phyloP scores from a whole-genome alignment of 2,113 vertebrate genomes.

The Hyperopisus bebe region DNA sequence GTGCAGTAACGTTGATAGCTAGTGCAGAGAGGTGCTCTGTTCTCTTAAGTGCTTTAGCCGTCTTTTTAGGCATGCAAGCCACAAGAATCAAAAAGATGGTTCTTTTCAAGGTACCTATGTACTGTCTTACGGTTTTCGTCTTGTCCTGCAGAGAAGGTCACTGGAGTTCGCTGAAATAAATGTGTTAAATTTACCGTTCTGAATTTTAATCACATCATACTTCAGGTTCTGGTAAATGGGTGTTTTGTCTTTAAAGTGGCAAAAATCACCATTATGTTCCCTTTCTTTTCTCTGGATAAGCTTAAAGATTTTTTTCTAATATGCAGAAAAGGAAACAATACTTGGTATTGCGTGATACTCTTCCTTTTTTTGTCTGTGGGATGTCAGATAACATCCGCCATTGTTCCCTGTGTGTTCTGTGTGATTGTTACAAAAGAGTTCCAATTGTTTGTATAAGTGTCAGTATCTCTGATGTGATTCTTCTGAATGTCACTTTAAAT shows the following conservation, averaged over 20 bases:
- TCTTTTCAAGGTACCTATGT: background rate
- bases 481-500: background rate
- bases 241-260: background rate
- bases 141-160: background rate
- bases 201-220: background rate
- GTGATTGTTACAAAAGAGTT: background rate
- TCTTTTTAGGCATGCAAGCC: constrained; percentile 52
- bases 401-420: background rate
- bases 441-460: background rate
- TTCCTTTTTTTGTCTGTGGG: background rate
- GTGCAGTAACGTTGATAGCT: constrained; percentile 44
- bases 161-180: background rate
- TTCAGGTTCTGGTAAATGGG: background rate
- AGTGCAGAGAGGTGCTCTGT: constrained; percentile 54
- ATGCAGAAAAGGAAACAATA: background rate
- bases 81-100: constrained; percentile 38
- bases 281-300: background rate
- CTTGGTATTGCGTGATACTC: background rate
- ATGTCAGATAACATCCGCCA: background rate
- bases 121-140: background rate
- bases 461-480: background rate
- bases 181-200: constrained; percentile 4
- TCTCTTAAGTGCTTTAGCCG: constrained; percentile 50
- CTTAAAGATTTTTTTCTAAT: background rate
- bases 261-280: background rate